These are phyloP conservation scores for Sapayoa aenigma DNA, from an alignment of 2,113 vertebrate genomes.

Conservation along the genomic window DNA sequence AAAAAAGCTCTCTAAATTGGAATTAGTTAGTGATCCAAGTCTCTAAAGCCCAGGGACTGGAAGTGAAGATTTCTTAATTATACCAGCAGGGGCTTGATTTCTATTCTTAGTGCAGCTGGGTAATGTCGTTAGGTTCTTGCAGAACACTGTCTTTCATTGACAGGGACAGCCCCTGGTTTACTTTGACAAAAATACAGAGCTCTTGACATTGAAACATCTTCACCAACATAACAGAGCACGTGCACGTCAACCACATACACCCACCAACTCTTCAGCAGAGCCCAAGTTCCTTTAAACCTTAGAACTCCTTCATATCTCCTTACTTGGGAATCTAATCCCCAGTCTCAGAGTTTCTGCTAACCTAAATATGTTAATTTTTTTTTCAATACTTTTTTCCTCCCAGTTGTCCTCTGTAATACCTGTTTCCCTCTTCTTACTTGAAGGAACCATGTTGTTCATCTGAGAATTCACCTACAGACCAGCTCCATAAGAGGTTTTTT, in stretches of 20 bases:
- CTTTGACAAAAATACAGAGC: neutral
- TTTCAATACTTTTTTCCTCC: neutral
- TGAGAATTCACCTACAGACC: neutral
- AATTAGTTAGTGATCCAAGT: slow-evolving; percentile 73
- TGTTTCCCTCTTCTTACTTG: neutral
- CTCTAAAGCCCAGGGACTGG: slow-evolving; percentile 66
- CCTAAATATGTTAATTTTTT: neutral
- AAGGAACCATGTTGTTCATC: neutral
- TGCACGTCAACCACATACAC: neutral
- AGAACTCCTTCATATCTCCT: neutral
- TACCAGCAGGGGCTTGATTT: slow-evolving; percentile 70
- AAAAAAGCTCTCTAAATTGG: slow-evolving; percentile 70
- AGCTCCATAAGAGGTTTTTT: neutral
- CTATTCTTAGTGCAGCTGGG: slow-evolving; percentile 66
- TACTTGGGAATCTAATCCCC: neutral
- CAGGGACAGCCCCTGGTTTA: neutral
- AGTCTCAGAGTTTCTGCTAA: neutral
- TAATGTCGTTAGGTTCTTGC: slow-evolving; percentile 46
- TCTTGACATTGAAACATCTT: neutral
- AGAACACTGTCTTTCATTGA: neutral
- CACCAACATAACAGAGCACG: rapidly evolving
- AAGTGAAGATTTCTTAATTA: slow-evolving; percentile 76
- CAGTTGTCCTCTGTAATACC: neutral
- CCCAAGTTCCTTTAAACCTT: neutral
- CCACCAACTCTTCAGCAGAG: neutral